Base-by-base conservation (phyloP, 2,888 invertebrate genomes). In the Apotomis turbidana region DNA sequence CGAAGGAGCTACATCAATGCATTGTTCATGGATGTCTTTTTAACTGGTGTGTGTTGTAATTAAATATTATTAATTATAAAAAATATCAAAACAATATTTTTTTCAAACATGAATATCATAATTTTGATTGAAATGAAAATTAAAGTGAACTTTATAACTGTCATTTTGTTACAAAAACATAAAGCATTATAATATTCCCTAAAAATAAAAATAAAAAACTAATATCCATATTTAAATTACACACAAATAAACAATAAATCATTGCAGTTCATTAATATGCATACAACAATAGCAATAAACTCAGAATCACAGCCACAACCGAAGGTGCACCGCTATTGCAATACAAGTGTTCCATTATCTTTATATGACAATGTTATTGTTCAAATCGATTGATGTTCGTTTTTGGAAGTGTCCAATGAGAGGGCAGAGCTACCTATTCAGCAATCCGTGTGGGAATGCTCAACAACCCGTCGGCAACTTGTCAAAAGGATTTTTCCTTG, bases 21-120 rank as follows among this genome's bases (percentile, higher is more conserved):
- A 85, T 90, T 93, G 91, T 93, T 93, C 93, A 93, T 93, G 93
- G 93, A 93, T 93, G 92, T 93, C 90, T 89, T 91, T 90, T 92
- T 93, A 92, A 93, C 88, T 86, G 93, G 93, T 93, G 90, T 88
- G 93, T 93, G 86, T 67, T 61, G 3, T 38, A 36, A 49, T 49
- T 64, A 64, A 60, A 61, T 61, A 41, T 41, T 27, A 27, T 2
- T 27, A 27, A 27, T 27, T 27, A 27, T 27, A 27, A 27, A 27
- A 27, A 27, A 15, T 15, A 15, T 15, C 15, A 15, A 15, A 15
- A 15, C 15, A 15, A 15, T 41, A 5, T 41, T 41, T 41, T 41
- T 41, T 41, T 1, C 41, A 41, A 41, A 41, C 3, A 4, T 41
- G 4, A 6, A 41, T 41, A 27, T 27, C 27, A 27, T 2, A 0